These are phyloP conservation scores for Heloderma charlesbogerti DNA, from an alignment of 2,113 vertebrate species.

Conservation along the genomic window DNA sequence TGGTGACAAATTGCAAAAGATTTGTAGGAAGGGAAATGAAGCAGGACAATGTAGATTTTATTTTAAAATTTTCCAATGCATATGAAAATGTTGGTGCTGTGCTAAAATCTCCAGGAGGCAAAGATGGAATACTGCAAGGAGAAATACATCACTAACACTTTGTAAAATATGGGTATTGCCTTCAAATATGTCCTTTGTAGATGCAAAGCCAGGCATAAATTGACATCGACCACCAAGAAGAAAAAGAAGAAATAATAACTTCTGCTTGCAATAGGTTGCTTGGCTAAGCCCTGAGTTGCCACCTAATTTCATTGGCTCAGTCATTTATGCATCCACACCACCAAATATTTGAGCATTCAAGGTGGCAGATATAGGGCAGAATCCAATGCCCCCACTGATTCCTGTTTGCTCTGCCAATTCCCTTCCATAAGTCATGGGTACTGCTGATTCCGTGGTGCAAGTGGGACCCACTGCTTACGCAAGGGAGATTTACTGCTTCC, in stretches of 20 bases:
- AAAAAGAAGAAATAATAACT: slow-evolving; percentile 11
- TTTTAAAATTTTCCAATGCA: slow-evolving; percentile 40
- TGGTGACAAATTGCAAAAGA: slow-evolving; percentile 46
- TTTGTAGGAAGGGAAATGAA: slow-evolving; percentile 55
- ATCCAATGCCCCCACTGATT: no score
- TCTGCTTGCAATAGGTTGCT: background rate
- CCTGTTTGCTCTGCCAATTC: no score
- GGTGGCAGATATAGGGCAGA: background rate
- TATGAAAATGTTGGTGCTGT: background rate
- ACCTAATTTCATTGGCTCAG: background rate
- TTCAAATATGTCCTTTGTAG: background rate
- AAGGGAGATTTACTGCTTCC: no score
- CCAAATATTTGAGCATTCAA: background rate
- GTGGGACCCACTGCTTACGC: no score
- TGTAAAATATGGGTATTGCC: slow-evolving; percentile 27
- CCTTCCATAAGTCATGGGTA: no score
- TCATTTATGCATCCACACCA: background rate
- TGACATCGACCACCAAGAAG: slow-evolving; percentile 9
- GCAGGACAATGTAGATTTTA: slow-evolving; percentile 61
- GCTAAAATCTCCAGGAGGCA: slow-evolving; percentile 2
- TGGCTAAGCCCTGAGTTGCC: background rate
- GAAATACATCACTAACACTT: slow-evolving; percentile 19
- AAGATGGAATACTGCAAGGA: background rate
- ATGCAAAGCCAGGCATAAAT: background rate
- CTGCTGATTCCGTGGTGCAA: no score